phyloP scores from a whole-genome alignment of 2,113 vertebrate species.

The Tupaia chinensis region DNA sequence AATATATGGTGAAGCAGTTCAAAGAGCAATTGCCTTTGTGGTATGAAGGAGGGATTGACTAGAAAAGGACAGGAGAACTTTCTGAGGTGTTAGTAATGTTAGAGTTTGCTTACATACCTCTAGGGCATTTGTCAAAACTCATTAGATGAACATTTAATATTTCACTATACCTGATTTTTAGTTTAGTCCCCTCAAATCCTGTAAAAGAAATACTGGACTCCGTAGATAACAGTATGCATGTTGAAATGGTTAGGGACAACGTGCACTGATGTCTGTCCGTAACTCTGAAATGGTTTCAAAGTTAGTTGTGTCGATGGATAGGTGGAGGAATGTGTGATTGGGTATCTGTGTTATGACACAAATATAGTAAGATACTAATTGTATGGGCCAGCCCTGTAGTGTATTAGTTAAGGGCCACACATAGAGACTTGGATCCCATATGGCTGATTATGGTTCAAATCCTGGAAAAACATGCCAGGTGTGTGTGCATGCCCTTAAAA shows the following conservation, averaged over 20 bases:
- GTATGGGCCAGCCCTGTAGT: too few species aligned
- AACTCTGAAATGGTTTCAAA: slow-evolving; percentile 48
- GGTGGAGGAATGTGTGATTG: neutral
- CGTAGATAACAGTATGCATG: neutral
- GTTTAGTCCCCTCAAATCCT: neutral
- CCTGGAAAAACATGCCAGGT: too few species aligned
- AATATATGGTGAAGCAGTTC: neutral
- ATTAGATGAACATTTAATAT: neutral
- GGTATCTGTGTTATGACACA: neutral
- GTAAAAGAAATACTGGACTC: neutral
- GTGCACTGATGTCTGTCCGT: neutral
- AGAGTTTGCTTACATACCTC: neutral
- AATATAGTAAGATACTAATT: neutral
- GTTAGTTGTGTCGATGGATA: neutral
- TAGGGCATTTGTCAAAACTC: slow-evolving; percentile 1
- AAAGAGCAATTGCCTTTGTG: neutral
- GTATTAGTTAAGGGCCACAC: too few species aligned
- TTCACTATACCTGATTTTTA: neutral
- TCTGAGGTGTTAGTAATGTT: neutral
- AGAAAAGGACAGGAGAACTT: neutral
- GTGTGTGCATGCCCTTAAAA: too few species aligned
- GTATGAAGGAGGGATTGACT: neutral
- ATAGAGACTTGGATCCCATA: too few species aligned
- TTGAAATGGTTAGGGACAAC: neutral
- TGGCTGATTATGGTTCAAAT: too few species aligned